Percentiles rank a stretch among this genome's conserved stretches.
Evolutionary conservation across 2,797 vertebrate species (phyloP).

Genomic region (Enteromius radiatus): DNA sequence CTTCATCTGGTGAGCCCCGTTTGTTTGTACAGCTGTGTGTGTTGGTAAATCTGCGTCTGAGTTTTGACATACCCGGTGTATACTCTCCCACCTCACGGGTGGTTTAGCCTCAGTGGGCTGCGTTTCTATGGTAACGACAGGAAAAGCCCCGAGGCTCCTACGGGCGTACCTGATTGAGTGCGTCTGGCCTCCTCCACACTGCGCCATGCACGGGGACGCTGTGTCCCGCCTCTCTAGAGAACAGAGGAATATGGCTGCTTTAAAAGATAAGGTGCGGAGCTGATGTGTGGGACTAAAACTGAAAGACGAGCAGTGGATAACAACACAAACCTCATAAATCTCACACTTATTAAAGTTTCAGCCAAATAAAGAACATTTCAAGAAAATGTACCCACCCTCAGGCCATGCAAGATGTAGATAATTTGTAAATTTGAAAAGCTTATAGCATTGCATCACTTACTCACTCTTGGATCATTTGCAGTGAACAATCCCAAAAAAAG

Average conservation of each 20-base stretch:
- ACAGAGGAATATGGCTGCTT: slow-evolving; percentile 18
- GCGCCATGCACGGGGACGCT: slow-evolving; percentile 1
- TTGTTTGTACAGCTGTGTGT: slow-evolving; percentile 32
- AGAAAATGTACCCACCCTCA: background rate
- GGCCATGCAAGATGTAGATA: background rate
- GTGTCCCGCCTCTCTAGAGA: slow-evolving; percentile 1
- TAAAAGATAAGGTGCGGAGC: background rate
- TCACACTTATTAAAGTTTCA: background rate
- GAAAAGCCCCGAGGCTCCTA: slow-evolving; percentile 46
- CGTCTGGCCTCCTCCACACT: slow-evolving; percentile 16
- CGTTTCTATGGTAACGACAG: slow-evolving; percentile 44
- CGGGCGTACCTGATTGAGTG: slow-evolving; percentile 31
- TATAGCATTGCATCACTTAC: background rate
- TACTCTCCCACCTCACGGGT: slow-evolving; percentile 26
- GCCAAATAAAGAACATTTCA: background rate
- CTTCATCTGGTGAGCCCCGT: slow-evolving; percentile 90
- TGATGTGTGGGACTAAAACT: background rate
- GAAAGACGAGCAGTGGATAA: background rate
- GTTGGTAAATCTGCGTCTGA: slow-evolving; percentile 24
- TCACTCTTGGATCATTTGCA: background rate
- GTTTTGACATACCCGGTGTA: slow-evolving; percentile 9
- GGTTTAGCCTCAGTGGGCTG: slow-evolving; percentile 38
- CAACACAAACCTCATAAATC: background rate
- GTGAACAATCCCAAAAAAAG: no score
- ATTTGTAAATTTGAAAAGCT: background rate